Conservation (phyloP, 2,797 vertebrate genomes). For the Amblyraja radiata region DNA sequence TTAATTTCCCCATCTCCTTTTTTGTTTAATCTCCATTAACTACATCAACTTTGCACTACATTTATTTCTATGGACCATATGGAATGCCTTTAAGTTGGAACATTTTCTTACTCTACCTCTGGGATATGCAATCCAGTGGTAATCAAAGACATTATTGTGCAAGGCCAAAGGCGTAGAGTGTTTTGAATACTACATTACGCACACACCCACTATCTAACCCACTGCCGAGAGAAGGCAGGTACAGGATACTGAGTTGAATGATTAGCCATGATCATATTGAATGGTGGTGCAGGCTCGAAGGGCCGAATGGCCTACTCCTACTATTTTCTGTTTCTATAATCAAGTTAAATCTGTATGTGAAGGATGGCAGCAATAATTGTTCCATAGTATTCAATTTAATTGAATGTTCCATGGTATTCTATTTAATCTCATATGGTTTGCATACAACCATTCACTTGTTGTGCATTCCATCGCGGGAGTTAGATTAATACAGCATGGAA, state of each 20-base stretch:
- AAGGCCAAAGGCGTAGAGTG: background rate
- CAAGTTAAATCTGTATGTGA: background rate
- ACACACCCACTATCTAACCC: background rate
- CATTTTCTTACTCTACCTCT: background rate
- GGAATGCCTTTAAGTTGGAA: background rate
- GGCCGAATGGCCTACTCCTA: too few relatives aligned
- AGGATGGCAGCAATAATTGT: background rate
- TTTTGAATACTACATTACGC: background rate
- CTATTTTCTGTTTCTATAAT: too few relatives aligned
- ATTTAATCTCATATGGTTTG: background rate
- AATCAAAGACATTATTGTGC: background rate
- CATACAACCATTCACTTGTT: background rate
- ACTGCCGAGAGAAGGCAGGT: too few relatives aligned
- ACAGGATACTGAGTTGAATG: too few relatives aligned
- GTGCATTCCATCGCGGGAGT: too few relatives aligned
- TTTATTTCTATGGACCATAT: background rate
- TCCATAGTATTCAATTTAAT: background rate
- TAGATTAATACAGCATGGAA: too few relatives aligned
- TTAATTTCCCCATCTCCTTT: background rate
- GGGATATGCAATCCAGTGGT: background rate
- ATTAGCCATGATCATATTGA: too few relatives aligned
- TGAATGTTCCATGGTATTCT: background rate
- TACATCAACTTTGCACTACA: background rate
- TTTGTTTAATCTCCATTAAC: background rate
- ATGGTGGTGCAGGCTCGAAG: too few relatives aligned